A percentile compares a stretch with the other conserved stretches of the same genome.
Evolutionary conservation across 2,888 invertebrate species (phyloP).

Genomic region (Julus scanicus): DNA sequence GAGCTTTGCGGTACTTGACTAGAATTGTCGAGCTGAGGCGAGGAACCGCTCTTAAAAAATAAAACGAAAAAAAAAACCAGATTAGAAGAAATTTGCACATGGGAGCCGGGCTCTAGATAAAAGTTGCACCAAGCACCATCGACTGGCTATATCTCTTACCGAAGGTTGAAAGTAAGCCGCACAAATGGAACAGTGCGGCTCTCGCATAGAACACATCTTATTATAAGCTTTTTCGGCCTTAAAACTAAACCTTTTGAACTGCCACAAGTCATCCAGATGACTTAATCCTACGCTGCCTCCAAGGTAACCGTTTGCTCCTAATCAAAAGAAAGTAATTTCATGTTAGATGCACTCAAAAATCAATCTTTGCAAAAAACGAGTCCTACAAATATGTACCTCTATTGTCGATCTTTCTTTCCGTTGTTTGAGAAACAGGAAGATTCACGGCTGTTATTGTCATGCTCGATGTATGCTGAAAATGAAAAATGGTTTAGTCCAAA

Average conservation of each 20-base stretch:
- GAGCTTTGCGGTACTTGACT: conserved; percentile 42
- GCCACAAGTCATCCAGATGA: conserved; percentile 66
- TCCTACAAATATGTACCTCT: too few species aligned
- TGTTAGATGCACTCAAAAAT: too few species aligned
- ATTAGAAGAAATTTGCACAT: not conserved
- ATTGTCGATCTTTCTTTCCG: too few species aligned
- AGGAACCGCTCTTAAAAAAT: not conserved
- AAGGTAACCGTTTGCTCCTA: too few species aligned
- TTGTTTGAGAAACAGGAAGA: too few species aligned
- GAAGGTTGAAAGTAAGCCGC: conserved; percentile 66
- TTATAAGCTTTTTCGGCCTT: conserved; percentile 69
- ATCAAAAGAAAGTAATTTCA: too few species aligned
- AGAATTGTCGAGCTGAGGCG: conserved; percentile 3
- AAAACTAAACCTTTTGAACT: conserved; percentile 66
- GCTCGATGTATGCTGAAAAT: conserved; percentile 15
- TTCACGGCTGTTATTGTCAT: not conserved
- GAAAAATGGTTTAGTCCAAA: too few species aligned
- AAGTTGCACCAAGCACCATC: not conserved
- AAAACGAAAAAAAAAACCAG: not conserved
- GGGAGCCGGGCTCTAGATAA: not conserved
- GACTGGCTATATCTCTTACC: not conserved
- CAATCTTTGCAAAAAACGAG: too few species aligned
- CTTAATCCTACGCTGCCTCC: too few species aligned
- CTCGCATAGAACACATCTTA: conserved; percentile 67
- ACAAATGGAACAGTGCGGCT: conserved; percentile 74